Evolutionary conservation across 1,140 invertebrate species (phyloP), one percentile per base, ranked within the genome.

Genomic region (Drosophila takahashii): DNA sequence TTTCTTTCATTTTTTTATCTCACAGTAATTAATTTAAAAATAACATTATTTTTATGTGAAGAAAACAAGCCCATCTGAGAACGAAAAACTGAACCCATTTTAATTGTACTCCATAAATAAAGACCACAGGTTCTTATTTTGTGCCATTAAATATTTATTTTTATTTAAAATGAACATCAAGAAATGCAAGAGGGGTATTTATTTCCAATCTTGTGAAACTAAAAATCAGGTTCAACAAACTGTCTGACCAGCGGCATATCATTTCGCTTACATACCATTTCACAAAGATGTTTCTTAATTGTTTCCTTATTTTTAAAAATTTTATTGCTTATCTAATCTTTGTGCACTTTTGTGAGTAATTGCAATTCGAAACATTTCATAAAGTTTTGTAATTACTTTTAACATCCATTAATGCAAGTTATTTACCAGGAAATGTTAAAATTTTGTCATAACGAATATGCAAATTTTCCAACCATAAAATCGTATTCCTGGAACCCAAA

Each of bases 251-350:
- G 22, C 22, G 22, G 22, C 3, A 22, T 3, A 22, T 22, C 1
- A 22, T 22, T 2, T 22, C 22, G 3, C 1, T 22, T 22, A 22
- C 22, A 2, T 22, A 22, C 22, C 1, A 22, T 60, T 53, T 37
- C 57, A 37, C 18, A 54, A 18, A 56, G 18, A 7, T 10, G 41
- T 58, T 29, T 61, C 26, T 16, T 29, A 15, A 34, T 15, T 41
- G 9, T 37, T 37, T 37, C 36, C 36, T 4, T 37, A 62, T 18
- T 29, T 32, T 2, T 32, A 9, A 9, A 9, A 8, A 32, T 8
- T 8, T 32, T 6, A 7, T 56, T 9, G 15, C 56, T 47, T 50
- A 66, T 66, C 62, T 39, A 22, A 61, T 61, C 59, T 15, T 18
- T 58, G 22, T 11, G 26, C 13, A 60, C 18, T 61, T 29, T 27